phyloP scores from a whole-genome alignment of 1,140 invertebrate species.

The Drosophila funebris region DNA sequence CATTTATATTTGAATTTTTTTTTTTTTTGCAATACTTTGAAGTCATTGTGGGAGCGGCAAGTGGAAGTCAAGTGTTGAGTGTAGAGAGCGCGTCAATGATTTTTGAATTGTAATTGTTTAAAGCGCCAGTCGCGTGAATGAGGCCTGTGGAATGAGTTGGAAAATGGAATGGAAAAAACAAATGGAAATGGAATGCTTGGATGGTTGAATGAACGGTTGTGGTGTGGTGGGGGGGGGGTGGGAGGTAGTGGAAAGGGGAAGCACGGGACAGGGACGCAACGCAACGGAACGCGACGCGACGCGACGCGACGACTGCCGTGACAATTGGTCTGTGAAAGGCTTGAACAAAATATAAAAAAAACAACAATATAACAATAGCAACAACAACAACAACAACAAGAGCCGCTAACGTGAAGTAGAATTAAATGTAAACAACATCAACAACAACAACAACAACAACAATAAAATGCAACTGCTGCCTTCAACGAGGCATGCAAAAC shows the following conservation, averaged over 20 bases:
- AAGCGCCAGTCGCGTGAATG: constrained; percentile 34
- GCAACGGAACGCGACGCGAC: constrained; percentile 6
- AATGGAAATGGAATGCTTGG: background rate
- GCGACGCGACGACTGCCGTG: constrained; percentile 66
- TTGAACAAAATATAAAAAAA: constrained; percentile 68
- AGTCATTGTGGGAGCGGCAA: constrained; percentile 37
- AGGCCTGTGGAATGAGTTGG: constrained; percentile 4
- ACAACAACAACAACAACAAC: constrained; percentile 27
- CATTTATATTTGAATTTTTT: too few relatives aligned
- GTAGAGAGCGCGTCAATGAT: constrained; percentile 74
- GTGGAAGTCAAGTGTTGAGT: constrained; percentile 47
- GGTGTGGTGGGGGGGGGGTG: background rate
- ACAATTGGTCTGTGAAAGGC: constrained; percentile 81
- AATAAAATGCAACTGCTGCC: constrained; percentile 59
- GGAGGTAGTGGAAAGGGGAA: background rate
- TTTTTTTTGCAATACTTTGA: constrained; percentile 63
- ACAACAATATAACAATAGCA: too few relatives aligned
- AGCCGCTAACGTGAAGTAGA: constrained; percentile 26
- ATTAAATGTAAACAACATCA: constrained; percentile 45
- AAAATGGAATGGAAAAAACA: constrained; percentile 15
- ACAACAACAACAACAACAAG: constrained; percentile 35
- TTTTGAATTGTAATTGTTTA: constrained; percentile 83
- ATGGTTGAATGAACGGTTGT: background rate
- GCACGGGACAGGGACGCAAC: background rate
- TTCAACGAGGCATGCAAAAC: constrained; percentile 81